Evolutionary conservation across 2,113 vertebrate genomes (phyloP).

Genomic region (Aramus guarauna): DNA sequence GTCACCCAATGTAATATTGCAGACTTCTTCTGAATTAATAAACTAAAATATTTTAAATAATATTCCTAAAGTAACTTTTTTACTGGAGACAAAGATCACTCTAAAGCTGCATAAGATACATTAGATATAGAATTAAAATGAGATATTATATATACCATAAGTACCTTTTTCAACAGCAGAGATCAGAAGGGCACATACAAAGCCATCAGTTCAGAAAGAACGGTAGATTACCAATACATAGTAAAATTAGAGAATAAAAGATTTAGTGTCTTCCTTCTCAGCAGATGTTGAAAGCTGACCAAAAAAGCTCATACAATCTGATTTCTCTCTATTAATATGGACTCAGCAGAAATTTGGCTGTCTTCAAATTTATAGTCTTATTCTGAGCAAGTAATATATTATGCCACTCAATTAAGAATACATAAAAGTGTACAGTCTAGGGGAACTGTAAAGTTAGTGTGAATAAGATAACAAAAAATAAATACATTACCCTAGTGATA

Average conservation of each 20-base stretch:
- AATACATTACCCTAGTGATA: neutral
- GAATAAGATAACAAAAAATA: neutral
- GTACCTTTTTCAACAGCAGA: neutral
- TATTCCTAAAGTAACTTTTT: neutral
- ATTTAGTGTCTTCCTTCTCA: neutral
- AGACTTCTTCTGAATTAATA: neutral
- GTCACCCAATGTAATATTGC: neutral
- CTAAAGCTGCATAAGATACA: neutral
- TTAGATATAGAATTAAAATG: neutral
- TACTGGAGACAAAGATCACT: neutral
- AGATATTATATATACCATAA: neutral
- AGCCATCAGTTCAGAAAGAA: neutral
- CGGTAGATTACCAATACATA: neutral
- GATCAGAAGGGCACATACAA: neutral
- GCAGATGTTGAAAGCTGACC: neutral
- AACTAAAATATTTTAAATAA: neutral
- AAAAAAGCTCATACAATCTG: neutral
- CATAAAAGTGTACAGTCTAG: neutral
- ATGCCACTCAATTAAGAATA: neutral
- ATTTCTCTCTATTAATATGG: neutral
- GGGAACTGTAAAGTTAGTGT: neutral
- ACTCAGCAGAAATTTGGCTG: neutral
- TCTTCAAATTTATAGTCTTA: neutral
- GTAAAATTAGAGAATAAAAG: neutral
- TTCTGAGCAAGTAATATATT: neutral